A percentile compares a stretch with the other conserved stretches of the same genome.
Conservation (phyloP, 30 jellyfish, hydroid and myxozoan species). For the Turritopsis rubra region DNA sequence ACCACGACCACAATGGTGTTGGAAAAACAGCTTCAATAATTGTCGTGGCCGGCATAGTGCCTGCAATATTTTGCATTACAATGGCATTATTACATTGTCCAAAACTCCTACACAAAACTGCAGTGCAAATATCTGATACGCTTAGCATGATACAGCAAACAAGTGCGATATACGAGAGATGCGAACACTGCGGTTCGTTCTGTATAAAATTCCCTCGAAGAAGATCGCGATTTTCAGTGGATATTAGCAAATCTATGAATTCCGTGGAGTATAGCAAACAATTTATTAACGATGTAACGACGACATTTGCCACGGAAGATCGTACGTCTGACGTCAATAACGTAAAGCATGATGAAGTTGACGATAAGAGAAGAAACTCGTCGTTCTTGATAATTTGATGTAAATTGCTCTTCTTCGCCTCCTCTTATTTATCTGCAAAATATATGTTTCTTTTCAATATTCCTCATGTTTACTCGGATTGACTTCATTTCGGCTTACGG, state of each 20-base stretch:
- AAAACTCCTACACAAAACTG: conserved; percentile 3
- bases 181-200: not conserved
- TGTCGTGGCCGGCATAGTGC: conserved; percentile 13
- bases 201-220: not conserved
- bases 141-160: not conserved
- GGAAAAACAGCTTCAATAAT: conserved; percentile 4
- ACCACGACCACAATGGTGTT: not conserved
- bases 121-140: not conserved
- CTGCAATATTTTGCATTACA: not conserved
- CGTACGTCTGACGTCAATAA: not conserved
- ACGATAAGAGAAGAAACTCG: not conserved
- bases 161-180: not conserved
- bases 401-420: not conserved
- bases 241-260: not conserved
- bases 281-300: not conserved
- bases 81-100: conserved; percentile 3
- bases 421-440: not conserved
- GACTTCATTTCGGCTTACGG: too few species aligned
- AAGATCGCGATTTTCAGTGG: not conserved
- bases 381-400: not conserved
- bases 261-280: not conserved
- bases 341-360: not conserved
- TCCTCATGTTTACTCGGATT: too few species aligned
- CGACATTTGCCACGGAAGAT: not conserved
- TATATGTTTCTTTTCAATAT: too few species aligned